phyloP scores from a whole-genome alignment of 2,113 vertebrate species.

The Felis catus region DNA sequence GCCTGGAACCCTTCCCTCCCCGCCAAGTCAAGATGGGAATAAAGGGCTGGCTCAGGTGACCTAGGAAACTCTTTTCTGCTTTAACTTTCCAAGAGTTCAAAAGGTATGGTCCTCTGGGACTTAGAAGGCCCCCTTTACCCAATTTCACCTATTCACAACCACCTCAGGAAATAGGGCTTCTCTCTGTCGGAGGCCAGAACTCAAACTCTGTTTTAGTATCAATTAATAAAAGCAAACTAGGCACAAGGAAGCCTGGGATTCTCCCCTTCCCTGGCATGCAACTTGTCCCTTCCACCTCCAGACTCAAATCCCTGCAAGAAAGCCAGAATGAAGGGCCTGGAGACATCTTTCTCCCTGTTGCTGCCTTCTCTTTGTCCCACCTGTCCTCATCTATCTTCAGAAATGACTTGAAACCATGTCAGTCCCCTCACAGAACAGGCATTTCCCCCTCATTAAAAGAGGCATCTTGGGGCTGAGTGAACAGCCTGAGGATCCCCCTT shows the following conservation, averaged over 20 bases:
- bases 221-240: neutral
- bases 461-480: neutral
- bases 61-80: constrained; percentile 48
- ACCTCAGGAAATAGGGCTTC: neutral
- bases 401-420: constrained; percentile 2
- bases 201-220: neutral
- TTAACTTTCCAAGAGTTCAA: constrained; percentile 41
- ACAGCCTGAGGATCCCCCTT: neutral
- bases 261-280: neutral
- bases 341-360: neutral
- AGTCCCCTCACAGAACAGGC: neutral
- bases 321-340: neutral
- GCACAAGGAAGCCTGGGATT: constrained; percentile 2
- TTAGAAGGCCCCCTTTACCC: neutral
- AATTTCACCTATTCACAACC: neutral
- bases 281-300: neutral
- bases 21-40: neutral
- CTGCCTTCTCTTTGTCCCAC: neutral
- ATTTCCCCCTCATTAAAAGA: neutral
- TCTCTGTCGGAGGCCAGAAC: neutral
- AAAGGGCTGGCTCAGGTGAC: constrained; percentile 35
- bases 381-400: neutral
- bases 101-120: neutral
- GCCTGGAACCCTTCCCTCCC: constrained; percentile 7
- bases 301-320: neutral